These are phyloP conservation scores for Dasyornis broadbenti DNA, from an alignment of 2,113 vertebrate species.

Conservation along the genomic window DNA sequence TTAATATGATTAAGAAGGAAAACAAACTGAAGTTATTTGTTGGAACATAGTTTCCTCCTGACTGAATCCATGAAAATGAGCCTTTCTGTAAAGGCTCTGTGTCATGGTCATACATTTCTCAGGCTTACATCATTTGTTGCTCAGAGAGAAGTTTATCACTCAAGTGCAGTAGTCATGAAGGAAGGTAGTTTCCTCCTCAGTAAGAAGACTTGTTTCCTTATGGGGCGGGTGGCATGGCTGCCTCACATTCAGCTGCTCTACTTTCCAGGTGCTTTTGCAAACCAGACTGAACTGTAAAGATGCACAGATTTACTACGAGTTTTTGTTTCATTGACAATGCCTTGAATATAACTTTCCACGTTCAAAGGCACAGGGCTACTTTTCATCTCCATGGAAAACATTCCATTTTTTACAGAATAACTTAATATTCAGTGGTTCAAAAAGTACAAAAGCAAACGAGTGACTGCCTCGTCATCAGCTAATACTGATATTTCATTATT, in stretches of 20 bases:
- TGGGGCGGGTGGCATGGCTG: background rate
- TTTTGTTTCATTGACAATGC: background rate
- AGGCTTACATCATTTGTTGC: background rate
- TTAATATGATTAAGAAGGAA: background rate
- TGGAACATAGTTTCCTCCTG: background rate
- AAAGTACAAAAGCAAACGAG: background rate
- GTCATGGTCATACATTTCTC: background rate
- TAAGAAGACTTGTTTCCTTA: background rate
- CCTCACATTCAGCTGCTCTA: background rate
- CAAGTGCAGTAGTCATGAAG: background rate
- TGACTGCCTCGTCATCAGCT: background rate
- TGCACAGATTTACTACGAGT: background rate
- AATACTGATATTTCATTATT: background rate
- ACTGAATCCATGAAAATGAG: background rate
- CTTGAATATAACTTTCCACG: background rate
- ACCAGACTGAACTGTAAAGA: background rate
- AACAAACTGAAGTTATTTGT: background rate
- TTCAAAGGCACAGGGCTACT: background rate
- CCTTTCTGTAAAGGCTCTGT: background rate
- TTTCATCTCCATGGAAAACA: background rate
- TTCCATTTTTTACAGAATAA: background rate
- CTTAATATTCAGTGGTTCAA: background rate
- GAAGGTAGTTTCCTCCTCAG: background rate
- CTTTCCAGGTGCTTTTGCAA: background rate
- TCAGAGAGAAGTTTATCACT: background rate